These are phyloP conservation scores for Schizothorax lantsangensis DNA, from an alignment of 2,797 vertebrate genomes.

Conservation along the genomic window DNA sequence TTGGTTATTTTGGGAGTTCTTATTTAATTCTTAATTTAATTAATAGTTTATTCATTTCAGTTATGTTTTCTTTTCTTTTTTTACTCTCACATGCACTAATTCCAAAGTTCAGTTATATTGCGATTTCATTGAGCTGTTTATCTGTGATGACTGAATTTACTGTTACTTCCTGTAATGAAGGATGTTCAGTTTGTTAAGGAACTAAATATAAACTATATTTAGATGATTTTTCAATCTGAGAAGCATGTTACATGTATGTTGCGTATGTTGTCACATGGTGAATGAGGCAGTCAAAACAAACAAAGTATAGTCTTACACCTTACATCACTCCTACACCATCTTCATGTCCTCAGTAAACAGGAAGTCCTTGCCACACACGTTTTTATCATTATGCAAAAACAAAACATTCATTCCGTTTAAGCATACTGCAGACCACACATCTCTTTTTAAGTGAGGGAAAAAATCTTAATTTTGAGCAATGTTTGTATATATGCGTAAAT, in stretches of 20 bases:
- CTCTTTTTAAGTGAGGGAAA: background rate
- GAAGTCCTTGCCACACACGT: slow-evolving; percentile 19
- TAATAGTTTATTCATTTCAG: background rate
- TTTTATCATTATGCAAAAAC: slow-evolving; percentile 29
- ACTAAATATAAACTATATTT: background rate
- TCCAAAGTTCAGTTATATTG: slow-evolving; percentile 34
- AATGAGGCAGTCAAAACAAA: slow-evolving; percentile 29
- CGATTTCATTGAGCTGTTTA: background rate
- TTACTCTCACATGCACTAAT: background rate
- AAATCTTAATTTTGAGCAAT: background rate
- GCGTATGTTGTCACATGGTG: background rate
- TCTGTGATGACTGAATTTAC: background rate
- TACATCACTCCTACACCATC: slow-evolving; percentile 19
- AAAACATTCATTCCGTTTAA: background rate
- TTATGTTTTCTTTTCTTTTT: background rate
- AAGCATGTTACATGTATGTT: background rate
- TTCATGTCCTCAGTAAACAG: slow-evolving; percentile 42
- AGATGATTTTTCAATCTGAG: background rate
- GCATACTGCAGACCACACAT: background rate
- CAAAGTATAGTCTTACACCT: slow-evolving; percentile 41
- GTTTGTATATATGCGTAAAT: background rate
- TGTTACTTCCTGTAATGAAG: slow-evolving; percentile 26
- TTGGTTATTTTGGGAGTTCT: background rate
- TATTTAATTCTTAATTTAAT: background rate
- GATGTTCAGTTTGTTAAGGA: slow-evolving; percentile 34